A percentile compares a stretch with the other conserved stretches of the same genome.
Conservation (phyloP, 2,797 vertebrate genomes). For the Antennarius maculatus region DNA sequence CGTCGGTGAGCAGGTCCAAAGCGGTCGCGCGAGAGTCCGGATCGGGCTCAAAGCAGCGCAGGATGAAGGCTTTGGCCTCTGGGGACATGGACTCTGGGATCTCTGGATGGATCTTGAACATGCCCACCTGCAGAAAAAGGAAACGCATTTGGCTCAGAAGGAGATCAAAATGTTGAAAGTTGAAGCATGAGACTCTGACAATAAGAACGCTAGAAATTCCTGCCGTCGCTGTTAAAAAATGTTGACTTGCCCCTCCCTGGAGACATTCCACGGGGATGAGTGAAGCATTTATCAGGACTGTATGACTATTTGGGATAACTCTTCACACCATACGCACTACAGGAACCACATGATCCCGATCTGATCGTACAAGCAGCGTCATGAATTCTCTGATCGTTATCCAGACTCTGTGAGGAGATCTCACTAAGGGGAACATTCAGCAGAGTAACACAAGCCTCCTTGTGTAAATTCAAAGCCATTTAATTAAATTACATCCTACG, state of each 20-base stretch:
- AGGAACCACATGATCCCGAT: background rate
- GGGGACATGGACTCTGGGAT: slow-evolving; percentile 97
- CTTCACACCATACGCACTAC: background rate
- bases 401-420: slow-evolving; percentile 3
- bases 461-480: slow-evolving; percentile 30
- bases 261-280: slow-evolving; percentile 60
- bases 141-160: background rate
- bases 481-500: slow-evolving; percentile 45
- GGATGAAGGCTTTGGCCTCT: slow-evolving; percentile 95
- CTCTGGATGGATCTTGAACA: slow-evolving; percentile 99
- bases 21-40: slow-evolving; percentile 93
- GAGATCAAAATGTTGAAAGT: slow-evolving; percentile 14
- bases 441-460: slow-evolving; percentile 1
- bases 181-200: slow-evolving; percentile 19
- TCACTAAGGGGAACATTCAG: slow-evolving; percentile 1
- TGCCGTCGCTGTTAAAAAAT: slow-evolving; percentile 56
- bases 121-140: slow-evolving; percentile 87
- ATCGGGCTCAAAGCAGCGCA: slow-evolving; percentile 96
- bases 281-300: slow-evolving; percentile 9
- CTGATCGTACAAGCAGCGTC: background rate
- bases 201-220: slow-evolving; percentile 45
- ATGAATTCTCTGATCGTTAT: background rate
- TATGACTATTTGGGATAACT: slow-evolving; percentile 9
- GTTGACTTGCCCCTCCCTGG: slow-evolving; percentile 44
- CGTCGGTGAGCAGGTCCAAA: slow-evolving; percentile 91